These are phyloP conservation scores for Lota lota DNA, from an alignment of 2,113 vertebrate species.

Conservation along the genomic window DNA sequence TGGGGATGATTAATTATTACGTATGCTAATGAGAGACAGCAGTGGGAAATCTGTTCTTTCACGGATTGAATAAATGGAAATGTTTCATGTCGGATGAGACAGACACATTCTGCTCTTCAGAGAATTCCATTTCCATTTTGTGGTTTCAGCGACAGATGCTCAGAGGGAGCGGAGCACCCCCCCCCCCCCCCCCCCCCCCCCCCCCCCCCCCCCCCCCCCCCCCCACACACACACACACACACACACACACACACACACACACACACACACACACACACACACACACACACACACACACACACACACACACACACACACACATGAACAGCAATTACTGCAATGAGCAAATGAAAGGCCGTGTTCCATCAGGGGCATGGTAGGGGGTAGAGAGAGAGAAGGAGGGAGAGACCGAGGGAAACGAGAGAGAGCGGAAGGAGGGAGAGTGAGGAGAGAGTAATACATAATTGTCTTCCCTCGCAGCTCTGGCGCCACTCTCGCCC, in stretches of 20 bases:
- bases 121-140: slow-evolving; percentile 60
- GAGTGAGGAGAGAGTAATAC: slow-evolving; percentile 23
- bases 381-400: slow-evolving; percentile 48
- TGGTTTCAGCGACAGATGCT: slow-evolving; percentile 68
- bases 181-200: too few relatives aligned
- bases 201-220: too few relatives aligned
- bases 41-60: slow-evolving; percentile 54
- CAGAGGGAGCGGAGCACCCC: slow-evolving; percentile 63
- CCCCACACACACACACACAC: too few relatives aligned
- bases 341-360: slow-evolving; percentile 73
- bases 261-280: too few relatives aligned
- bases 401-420: slow-evolving; percentile 6
- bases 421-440: too few relatives aligned
- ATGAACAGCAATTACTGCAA: slow-evolving; percentile 60
- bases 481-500: too few relatives aligned
- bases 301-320: too few relatives aligned
- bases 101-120: slow-evolving; percentile 54
- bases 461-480: slow-evolving; percentile 47
- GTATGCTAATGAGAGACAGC: slow-evolving; percentile 49
- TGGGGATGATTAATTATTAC: slow-evolving; percentile 40
- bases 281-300: too few relatives aligned
- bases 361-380: slow-evolving; percentile 67
- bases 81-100: slow-evolving; percentile 59
- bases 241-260: slow-evolving; percentile 64
- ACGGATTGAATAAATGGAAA: slow-evolving; percentile 56